Evolutionary conservation across 2,113 vertebrate species (phyloP).

Genomic region (Lamprotornis superbus): DNA sequence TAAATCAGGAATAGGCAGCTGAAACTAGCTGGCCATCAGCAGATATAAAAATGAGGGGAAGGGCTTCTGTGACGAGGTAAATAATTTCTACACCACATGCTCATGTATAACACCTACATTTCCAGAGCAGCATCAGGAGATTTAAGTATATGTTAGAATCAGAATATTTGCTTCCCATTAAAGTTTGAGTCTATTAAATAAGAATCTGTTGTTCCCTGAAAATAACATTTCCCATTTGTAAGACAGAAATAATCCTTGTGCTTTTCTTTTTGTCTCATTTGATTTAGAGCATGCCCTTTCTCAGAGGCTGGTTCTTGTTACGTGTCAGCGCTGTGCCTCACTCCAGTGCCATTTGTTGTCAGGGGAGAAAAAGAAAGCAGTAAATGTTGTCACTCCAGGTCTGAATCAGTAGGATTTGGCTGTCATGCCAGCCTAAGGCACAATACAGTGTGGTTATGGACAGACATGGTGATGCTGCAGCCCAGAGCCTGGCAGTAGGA

Average conservation of each 20-base stretch:
- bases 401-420: background rate
- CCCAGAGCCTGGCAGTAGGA: background rate
- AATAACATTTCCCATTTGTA: background rate
- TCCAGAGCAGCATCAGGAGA: background rate
- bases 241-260: background rate
- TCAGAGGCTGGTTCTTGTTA: background rate
- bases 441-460: background rate
- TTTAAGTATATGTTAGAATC: background rate
- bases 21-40: background rate
- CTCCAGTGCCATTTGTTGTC: background rate
- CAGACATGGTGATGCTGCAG: background rate
- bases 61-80: background rate
- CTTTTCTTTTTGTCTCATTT: background rate
- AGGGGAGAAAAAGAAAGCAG: background rate
- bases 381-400: background rate
- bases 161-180: background rate
- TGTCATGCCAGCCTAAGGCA: background rate
- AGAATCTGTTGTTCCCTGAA: background rate
- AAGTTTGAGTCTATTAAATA: background rate
- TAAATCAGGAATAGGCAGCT: background rate
- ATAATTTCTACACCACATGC: background rate
- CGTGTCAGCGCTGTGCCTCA: background rate
- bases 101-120: background rate
- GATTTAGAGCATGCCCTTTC: background rate
- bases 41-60: background rate